phyloP scores from a whole-genome alignment of 2,888 invertebrate species.

The Dasypolia templi region DNA sequence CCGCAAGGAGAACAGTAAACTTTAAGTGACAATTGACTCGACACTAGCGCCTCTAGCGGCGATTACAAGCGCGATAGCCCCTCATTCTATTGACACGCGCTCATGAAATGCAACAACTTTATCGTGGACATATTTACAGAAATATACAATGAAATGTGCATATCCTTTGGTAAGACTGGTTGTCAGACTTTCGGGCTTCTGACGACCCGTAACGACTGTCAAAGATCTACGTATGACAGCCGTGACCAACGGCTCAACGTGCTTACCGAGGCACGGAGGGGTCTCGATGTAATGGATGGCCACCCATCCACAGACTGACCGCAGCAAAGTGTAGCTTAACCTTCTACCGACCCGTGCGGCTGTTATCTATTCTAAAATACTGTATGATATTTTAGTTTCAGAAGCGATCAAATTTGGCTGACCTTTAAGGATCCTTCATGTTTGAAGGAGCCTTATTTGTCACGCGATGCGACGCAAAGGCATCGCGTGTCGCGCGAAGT shows the following conservation, averaged over 20 bases:
- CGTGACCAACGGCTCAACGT: neutral
- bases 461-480: no score
- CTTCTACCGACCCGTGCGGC: neutral
- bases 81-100: neutral
- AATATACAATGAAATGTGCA: slow-evolving; percentile 17
- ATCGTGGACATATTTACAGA: slow-evolving; percentile 2
- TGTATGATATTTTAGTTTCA: neutral
- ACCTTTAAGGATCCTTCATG: no score
- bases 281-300: neutral
- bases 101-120: slow-evolving; percentile 6
- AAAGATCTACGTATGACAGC: neutral
- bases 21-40: neutral
- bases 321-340: neutral
- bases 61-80: neutral
- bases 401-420: no score
- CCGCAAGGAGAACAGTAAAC: no score
- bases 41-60: neutral
- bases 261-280: neutral
- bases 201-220: neutral
- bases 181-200: neutral
- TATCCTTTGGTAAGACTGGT: neutral
- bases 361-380: neutral
- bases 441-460: no score
- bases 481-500: no score
- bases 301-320: neutral